Conservation (phyloP, 1,140 invertebrate species). For the Polyergus mexicanus region DNA sequence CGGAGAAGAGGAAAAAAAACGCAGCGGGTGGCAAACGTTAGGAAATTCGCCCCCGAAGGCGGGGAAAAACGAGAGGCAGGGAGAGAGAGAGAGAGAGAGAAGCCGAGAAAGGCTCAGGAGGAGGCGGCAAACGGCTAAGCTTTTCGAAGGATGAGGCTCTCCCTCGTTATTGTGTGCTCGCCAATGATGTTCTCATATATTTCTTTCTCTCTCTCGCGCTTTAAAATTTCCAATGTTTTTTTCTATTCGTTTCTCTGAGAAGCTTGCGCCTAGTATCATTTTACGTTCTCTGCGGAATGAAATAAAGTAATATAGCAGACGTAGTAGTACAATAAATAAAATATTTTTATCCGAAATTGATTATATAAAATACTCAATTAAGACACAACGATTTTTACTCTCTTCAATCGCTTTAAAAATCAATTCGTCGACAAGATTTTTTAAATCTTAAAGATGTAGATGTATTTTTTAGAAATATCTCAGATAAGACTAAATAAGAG, state of each 20-base stretch:
- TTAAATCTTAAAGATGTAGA: background rate
- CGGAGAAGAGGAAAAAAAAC: conserved; percentile 65
- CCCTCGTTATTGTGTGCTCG: background rate
- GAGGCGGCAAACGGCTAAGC: conserved; percentile 70
- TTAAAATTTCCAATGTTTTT: background rate
- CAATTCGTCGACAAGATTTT: too few relatives aligned
- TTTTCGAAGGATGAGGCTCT: conserved; percentile 60
- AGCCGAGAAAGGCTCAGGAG: conserved; percentile 46
- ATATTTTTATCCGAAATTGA: too few relatives aligned
- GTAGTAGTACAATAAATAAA: background rate
- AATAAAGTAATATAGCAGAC: background rate
- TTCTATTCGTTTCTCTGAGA: background rate
- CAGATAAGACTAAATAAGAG: background rate
- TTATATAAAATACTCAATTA: too few relatives aligned
- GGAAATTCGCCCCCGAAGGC: conserved; percentile 73
- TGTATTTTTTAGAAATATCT: too few relatives aligned
- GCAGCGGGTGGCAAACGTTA: conserved; percentile 77
- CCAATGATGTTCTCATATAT: background rate
- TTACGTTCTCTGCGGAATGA: background rate
- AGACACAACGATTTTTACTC: too few relatives aligned
- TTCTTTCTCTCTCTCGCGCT: background rate
- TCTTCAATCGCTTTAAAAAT: too few relatives aligned
- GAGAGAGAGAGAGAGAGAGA: background rate
- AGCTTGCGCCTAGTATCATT: too few relatives aligned
- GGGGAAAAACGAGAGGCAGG: conserved; percentile 27